Evolutionary conservation across 2,888 invertebrate genomes (phyloP).

Genomic region (Cactoblastis cactorum): DNA sequence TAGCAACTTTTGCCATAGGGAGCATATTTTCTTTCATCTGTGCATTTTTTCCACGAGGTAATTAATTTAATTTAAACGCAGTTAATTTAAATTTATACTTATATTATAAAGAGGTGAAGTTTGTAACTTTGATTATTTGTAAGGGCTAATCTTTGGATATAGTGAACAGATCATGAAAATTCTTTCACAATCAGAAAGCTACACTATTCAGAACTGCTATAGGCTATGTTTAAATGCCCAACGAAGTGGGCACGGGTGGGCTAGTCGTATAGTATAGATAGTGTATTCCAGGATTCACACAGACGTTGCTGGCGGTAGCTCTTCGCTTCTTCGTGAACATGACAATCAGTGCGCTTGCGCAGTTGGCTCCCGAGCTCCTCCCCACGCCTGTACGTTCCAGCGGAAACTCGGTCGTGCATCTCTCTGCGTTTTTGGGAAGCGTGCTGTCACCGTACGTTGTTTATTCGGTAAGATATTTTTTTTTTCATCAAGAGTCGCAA

Average conservation of each 20-base stretch:
- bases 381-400: conserved; percentile 49
- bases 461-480: conserved; percentile 40
- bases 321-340: conserved; percentile 55
- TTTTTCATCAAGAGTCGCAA: not conserved
- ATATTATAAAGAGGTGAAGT: too few relatives aligned
- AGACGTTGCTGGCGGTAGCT: conserved; percentile 40
- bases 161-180: too few relatives aligned
- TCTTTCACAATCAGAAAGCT: too few relatives aligned
- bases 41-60: conserved; percentile 44
- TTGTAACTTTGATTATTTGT: too few relatives aligned
- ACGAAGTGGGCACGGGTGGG: too few relatives aligned
- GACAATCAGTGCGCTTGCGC: conserved; percentile 43
- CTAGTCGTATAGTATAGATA: too few relatives aligned
- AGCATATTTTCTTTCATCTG: conserved; percentile 35
- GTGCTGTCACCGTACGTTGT: conserved; percentile 51
- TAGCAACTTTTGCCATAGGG: conserved; percentile 33
- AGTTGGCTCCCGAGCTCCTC: conserved; percentile 49
- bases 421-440: conserved; percentile 40
- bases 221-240: too few relatives aligned
- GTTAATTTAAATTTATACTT: too few relatives aligned
- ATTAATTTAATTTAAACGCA: too few relatives aligned
- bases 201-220: too few relatives aligned
- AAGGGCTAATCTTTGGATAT: too few relatives aligned
- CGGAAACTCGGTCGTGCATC: conserved; percentile 49
- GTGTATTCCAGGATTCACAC: conserved; percentile 45